Evolutionary conservation across 1,140 invertebrate genomes (phyloP), one percentile per base, ranked within the genome.

Genomic region (Drosophila sechellia): DNA sequence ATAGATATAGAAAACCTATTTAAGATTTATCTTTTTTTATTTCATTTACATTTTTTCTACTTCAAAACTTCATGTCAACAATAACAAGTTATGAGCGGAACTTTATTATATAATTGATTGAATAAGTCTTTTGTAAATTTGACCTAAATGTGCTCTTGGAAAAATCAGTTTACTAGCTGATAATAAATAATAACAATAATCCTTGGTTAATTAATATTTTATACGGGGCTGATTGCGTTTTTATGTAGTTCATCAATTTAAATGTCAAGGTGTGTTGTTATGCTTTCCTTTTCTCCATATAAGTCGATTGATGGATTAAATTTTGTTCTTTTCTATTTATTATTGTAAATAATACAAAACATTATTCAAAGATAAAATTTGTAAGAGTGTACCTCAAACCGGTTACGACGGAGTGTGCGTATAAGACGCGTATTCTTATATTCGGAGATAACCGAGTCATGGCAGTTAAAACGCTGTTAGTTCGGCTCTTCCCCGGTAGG

Each of bases 401-500:
- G 22, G 43, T 49, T 56, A 27, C 6, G 17, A 43, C 46, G 34
- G 39, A 68, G 64, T 31, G 17, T 69, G 65, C 65, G 65, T 69
- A 66, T 69, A 56, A 68, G 63, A 68, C 35, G 45, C 35, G 48
- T 52, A 52, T 60, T 34, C 34, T 11, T n/a, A 58, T 37, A 53
- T 50, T 50, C n/a, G 48, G n/a, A 50, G 45, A 48, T 48, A 35
- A 6, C 49, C 6, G 8, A 45, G 40, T 20, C 5, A 63, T 39
- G 37, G n/a, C 39, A 75, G 27, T 76, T 58, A 40, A 50, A 49
- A 31, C 40, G 22, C n/a, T 53, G 13, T 31, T 83, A 83, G 79
- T 83, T 75, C 80, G 35, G 5, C 39, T 48, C 42, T 57, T 76
- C 43, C 25, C 76, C 80, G 80, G 60, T 53, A 83, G 80, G 65